Evolutionary conservation across 1,140 invertebrate genomes (phyloP).

Genomic region (Drosophila elegans): DNA sequence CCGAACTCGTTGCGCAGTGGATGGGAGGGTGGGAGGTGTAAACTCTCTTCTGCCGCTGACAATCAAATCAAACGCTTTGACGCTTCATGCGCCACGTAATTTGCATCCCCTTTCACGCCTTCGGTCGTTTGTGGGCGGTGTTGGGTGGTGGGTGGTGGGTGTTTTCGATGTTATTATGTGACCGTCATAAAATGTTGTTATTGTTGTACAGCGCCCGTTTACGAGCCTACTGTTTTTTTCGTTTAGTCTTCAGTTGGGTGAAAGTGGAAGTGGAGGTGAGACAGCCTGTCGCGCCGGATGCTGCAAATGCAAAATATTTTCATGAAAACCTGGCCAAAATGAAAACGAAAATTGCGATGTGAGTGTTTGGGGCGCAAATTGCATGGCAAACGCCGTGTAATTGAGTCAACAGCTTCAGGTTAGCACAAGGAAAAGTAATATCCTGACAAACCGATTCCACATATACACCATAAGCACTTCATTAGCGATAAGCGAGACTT

Average conservation of each 20-base stretch:
- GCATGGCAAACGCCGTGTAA: constrained; percentile 71
- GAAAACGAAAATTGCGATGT: constrained; percentile 57
- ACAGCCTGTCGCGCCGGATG: constrained; percentile 68
- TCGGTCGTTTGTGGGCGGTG: constrained; percentile 1
- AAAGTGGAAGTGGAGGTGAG: constrained; percentile 19
- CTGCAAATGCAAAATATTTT: constrained; percentile 81
- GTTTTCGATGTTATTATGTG: constrained; percentile 62
- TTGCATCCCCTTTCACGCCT: constrained; percentile 48
- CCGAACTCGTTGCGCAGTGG: background rate
- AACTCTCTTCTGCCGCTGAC: constrained; percentile 29
- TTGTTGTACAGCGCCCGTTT: constrained; percentile 42
- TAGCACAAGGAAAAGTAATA: constrained; percentile 33
- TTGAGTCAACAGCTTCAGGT: constrained; percentile 70
- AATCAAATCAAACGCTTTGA: constrained; percentile 76
- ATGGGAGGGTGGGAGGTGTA: constrained; percentile 1
- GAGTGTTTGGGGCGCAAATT: constrained; percentile 34
- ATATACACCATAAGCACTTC: constrained; percentile 34
- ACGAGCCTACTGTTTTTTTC: constrained; percentile 50
- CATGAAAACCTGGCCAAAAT: constrained; percentile 58
- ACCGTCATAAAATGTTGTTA: constrained; percentile 75
- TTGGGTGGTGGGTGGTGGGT: constrained; percentile 6
- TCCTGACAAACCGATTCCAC: constrained; percentile 20
- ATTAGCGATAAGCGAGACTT: constrained; percentile 20
- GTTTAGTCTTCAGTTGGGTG: background rate
- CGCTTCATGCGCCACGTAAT: constrained; percentile 67